These are phyloP conservation scores for Blastomussa wellsi DNA, from an alignment of 92 coral and sea anemone species.

Conservation along the genomic window DNA sequence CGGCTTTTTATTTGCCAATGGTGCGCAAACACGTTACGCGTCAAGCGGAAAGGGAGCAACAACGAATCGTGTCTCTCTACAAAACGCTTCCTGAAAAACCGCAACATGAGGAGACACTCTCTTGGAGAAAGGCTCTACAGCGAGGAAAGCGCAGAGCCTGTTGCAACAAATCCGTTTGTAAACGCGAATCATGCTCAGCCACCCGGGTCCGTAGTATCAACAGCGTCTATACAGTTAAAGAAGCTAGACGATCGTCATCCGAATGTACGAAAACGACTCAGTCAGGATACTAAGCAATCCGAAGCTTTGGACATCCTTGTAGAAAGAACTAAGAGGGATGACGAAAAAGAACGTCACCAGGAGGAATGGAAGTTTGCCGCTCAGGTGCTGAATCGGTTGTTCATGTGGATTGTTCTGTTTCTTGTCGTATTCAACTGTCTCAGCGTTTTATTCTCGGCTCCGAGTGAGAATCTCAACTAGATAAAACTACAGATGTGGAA, in stretches of 20 bases:
- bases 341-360: constrained; percentile 65
- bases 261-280: constrained; percentile 43
- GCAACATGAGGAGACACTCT: constrained; percentile 51
- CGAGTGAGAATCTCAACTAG: constrained; percentile 50
- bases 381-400: constrained; percentile 72
- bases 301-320: constrained; percentile 79
- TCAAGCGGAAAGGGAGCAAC: constrained; percentile 31
- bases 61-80: constrained; percentile 28
- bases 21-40: constrained; percentile 73
- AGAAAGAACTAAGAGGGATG: constrained; percentile 73
- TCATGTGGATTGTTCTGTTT: constrained; percentile 82
- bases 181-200: constrained; percentile 32
- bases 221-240: constrained; percentile 15
- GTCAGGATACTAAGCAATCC: constrained; percentile 41
- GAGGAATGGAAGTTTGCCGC: constrained; percentile 93
- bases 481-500: neutral
- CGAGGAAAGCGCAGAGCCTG: constrained; percentile 54
- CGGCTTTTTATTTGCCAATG: constrained; percentile 77
- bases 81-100: constrained; percentile 32
- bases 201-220: constrained; percentile 17
- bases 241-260: constrained; percentile 33
- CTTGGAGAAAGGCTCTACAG: constrained; percentile 60
- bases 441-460: constrained; percentile 75
- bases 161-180: constrained; percentile 41
- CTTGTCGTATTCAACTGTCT: constrained; percentile 78